Base-by-base conservation (phyloP, 2,888 invertebrate species). In the Yponomeuta sedellus region DNA sequence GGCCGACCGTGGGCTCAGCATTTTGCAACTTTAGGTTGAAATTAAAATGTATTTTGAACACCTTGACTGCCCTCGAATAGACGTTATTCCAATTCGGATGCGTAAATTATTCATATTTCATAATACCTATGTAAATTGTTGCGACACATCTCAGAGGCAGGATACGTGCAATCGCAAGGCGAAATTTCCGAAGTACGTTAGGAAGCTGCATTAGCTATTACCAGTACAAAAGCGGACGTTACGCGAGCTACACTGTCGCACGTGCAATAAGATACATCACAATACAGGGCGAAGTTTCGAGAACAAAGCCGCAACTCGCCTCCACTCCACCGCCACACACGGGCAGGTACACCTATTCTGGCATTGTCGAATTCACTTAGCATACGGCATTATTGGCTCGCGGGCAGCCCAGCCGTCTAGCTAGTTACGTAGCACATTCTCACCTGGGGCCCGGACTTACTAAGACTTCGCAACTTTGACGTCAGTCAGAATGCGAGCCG, bases 401-500 rank as follows among this genome's bases (percentile, higher is more conserved):
- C 86, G 84, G 85, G 83, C 83, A 85, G 83, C 74, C 72, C 73
- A 73, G 61, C 63, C 74, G 80, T 83, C 83, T 83, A 79, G 91
- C 87, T 88, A 77, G 87, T 85, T 84, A 84, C 87, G 91, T 89
- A 84, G 86, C 91, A 86, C 91, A 92, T 89, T 89, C 86, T 86
- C 89, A 88, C 89, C 88, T 88, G 88, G 81, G 88, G 87, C 86
- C 80, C 77, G 78, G 83, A 85, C 85, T 89, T 84, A 77, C 79
- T 86, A 88, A 88, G 88, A 85, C 88, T 91, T 89, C 82, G 74
- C 76, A 91, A 91, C 88, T 91, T 88, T 83, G 85, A 86, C 88
- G 83, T 79, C 77, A 75, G 73, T 39, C 58, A 64, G 22, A 59
- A 40, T 74, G 76, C 78, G 74, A 76, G 75, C 73, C 76, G 74